Base-by-base conservation (phyloP, 2,888 invertebrate species). In the Noctua fimbriata region DNA sequence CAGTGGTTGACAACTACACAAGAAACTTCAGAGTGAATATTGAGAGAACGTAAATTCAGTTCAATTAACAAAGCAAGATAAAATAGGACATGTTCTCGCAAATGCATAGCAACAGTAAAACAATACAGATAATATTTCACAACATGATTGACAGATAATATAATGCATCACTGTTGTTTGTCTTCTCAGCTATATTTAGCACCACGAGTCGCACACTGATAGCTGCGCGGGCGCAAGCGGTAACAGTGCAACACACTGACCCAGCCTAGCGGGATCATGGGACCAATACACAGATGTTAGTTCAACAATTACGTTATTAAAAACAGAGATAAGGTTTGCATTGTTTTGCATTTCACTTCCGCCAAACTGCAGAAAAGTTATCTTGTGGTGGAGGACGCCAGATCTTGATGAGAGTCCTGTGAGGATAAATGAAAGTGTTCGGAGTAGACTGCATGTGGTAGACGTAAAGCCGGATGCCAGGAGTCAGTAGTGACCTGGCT, bases 231-330 rank as follows among this genome's bases (percentile, higher is more conserved):
- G 72, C 78, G 79, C 73, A 66, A 58, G 28, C 69, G 32, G 41
- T 74, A 73, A 69, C 87, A 76, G 71, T 52, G 66, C 41, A 76
- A 87, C 85, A 79, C 70, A 85, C 73, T 85, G 88, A 87, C 85
- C 84, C 79, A 73, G 72, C 55, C 36, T 63, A 24, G 66, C 47
- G 72, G 74, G 85, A 67, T 80, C 81, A 85, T 47, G 73, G 41
- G 28, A 44, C 32, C 63, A 70, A n/a, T 36, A 60, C 44, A 49
- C 24, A 69, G 12, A 74, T 47, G 67, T 49, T n/a, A 71, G 66
- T 69, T 63, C 32, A 44, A 49, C 65, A 52, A 58, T 36, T 21
- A 36, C 2, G 7, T 49, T 44, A 60, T 73, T 44, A 36, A 36
- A 47, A 41, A 21, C 12, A n/a, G 60, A 24, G 28, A 83, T 60